Base-by-base conservation (phyloP, 2,113 vertebrate species). In the Hoplias malabaricus region DNA sequence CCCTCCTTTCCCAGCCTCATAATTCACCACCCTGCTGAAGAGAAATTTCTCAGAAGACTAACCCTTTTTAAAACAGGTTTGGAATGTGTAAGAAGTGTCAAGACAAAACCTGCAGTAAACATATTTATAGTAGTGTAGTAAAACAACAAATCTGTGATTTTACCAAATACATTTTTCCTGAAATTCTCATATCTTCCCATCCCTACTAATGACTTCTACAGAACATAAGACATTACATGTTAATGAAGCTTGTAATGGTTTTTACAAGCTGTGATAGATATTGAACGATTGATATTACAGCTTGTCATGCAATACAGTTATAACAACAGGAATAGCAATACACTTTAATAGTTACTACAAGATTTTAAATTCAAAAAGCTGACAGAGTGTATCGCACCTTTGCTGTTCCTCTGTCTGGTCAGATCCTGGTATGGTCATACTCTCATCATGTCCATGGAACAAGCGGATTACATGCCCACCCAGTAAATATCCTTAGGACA, bases 401-500 rank as follows among this genome's bases (percentile, higher is more conserved):
- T 96, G 93, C 75, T 96, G 94, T 53, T 92, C 90, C 48, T 94
- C 93, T 65, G 85, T 94, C 85, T 95, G 95, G 53, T 96, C 94
- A 43, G 94, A 94, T 85, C 94, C 95, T 66, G 94, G 95, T 89
- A 97, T 95, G 4, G 96, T 98, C 88, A 99, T 89, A 85, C 94
- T 97, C 83, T 99, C 97, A 86, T 99, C 97, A 6, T 96, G 96
- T 14, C 97, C 97, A 10, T 95, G 97, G 89, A 96, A 99, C 68
- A 99, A 92, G 70, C 95, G 95, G 72, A 98, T 91, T 75, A 99
- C 97, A 29, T 99, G 96, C 25, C 97, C 97, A 85, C 97, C 97
- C 80, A 92, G 92, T 54, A 98, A 90, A 88, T 86, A 98, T 0
- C 97, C 97, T 99, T 2, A 53, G 10, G 54, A 40, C 19, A 66